A percentile compares a stretch with the other conserved stretches of the same genome.
Evolutionary conservation across 2,797 vertebrate genomes (phyloP).

Genomic region (Halcyon smyrnensis): DNA sequence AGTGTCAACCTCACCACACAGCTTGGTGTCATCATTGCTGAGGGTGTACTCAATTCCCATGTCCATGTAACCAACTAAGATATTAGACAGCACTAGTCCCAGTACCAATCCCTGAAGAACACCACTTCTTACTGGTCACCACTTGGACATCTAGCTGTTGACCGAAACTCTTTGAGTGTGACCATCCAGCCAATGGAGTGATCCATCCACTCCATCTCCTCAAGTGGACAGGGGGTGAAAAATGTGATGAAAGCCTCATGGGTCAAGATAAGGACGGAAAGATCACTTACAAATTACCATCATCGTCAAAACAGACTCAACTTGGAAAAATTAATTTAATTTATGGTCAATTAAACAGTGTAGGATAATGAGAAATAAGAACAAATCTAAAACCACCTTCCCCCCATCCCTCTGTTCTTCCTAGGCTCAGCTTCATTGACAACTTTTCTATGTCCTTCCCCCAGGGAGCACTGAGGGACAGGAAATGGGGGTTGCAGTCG

Average conservation of each 20-base stretch:
- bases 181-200: no score
- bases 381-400: background rate
- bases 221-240: background rate
- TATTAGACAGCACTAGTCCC: no score
- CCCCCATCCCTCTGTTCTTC: background rate
- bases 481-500: background rate
- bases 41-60: no score
- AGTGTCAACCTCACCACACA: no score
- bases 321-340: background rate
- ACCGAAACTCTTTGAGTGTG: no score
- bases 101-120: no score
- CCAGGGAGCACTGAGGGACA: rapidly evolving
- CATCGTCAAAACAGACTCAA: background rate
- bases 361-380: background rate
- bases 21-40: no score
- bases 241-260: background rate
- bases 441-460: background rate
- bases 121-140: no score
- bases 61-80: no score
- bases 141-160: no score
- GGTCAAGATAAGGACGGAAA: background rate
- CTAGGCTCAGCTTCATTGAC: background rate
- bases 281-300: background rate
- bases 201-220: background rate
- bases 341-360: background rate